Base-by-base conservation (phyloP, 1,140 invertebrate species). In the Bombus superbus region DNA sequence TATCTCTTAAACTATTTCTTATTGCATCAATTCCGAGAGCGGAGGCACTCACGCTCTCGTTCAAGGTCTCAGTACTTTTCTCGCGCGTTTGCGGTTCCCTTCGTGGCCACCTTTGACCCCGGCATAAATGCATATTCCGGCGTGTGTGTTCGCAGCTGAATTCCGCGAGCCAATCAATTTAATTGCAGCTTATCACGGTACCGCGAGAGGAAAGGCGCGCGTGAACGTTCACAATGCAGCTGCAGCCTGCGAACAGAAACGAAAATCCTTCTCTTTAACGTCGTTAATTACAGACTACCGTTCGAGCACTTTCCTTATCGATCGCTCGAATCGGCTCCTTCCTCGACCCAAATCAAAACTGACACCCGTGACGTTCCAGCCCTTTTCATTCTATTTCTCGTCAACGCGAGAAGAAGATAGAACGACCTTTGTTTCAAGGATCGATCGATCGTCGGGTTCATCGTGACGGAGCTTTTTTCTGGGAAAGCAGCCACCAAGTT, bases 201-300 rank as follows among this genome's bases (percentile, higher is more conserved):
- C 6, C 42, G 74, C 78, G 86, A 28, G 86, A 89, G 91, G 90
- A 78, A 91, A 76, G 77, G 75, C 88, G 44, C 85, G 62, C 83
- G 38, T 72, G 88, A 87, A 79, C 64, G 78, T 62, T 80, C 64
- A 87, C 73, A 90, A 92, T 90, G 89, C 86, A 90, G 87, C 88
- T 89, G 76, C 66, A 15, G 32, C 13, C 25, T 15, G 38, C 82
- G 64, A 40, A 28, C 74, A 76, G 53, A 42, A 77, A 81, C 71
- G 71, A 81, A 85, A 85, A 85, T 81, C 87, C 90, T 89, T 88
- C 69, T 72, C 64, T 59, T 78, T 94, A 94, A 94, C 94, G 91
- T 89, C 79, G 89, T 91, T 94, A 94, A 94, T 94, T 94, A 93
- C 85, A 92, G 92, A 71, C 87, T 88, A 89, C 89, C 90, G 88